Evolutionary conservation across 2,797 vertebrate genomes (phyloP).

Genomic region (Enteromius argenteus): DNA sequence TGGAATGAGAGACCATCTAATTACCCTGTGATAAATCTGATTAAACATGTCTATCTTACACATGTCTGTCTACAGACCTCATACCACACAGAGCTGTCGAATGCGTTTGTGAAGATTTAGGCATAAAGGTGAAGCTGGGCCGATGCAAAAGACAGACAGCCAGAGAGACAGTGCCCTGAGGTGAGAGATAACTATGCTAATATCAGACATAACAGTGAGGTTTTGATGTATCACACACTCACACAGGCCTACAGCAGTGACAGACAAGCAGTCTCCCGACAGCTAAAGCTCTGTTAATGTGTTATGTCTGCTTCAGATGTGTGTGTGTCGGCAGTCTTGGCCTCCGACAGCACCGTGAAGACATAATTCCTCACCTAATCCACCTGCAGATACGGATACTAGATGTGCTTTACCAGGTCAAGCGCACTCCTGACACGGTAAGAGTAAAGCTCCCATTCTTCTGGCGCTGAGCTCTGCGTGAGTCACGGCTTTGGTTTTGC

Average conservation of each 20-base stretch:
- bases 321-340: conserved; percentile 66
- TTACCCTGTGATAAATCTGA: conserved; percentile 74
- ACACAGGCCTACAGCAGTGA: conserved; percentile 31
- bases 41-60: conserved; percentile 73
- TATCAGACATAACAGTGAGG: conserved; percentile 80
- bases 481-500: conserved; percentile 18
- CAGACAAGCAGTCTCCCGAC: conserved; percentile 38
- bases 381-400: conserved; percentile 64
- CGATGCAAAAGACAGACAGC: conserved; percentile 52
- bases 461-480: not conserved
- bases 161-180: conserved; percentile 67
- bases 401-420: conserved; percentile 11
- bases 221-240: conserved; percentile 67
- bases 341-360: conserved; percentile 67
- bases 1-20: conserved; percentile 74
- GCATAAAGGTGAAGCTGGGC: conserved; percentile 28
- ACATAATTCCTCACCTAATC: conserved; percentile 76
- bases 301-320: conserved; percentile 71
- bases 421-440: not conserved
- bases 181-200: conserved; percentile 72
- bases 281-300: conserved; percentile 69
- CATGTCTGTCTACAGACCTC: conserved; percentile 66
- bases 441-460: conserved; percentile 25
- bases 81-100: conserved; percentile 59
- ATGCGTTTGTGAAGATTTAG: conserved; percentile 29